Conservation (phyloP, 2,113 vertebrate genomes). For the Strix aluco region DNA sequence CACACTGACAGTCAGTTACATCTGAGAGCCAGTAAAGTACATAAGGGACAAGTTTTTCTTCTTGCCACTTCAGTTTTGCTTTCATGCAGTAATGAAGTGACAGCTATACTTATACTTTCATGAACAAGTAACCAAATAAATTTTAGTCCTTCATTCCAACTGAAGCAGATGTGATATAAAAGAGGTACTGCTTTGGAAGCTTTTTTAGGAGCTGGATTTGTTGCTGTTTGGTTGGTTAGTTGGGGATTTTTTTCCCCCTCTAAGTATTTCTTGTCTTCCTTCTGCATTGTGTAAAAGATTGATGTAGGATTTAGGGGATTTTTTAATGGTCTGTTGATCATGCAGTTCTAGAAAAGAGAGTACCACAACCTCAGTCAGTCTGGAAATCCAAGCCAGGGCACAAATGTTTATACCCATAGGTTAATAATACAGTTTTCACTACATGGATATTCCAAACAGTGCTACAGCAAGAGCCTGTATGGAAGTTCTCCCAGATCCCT, state of each 20-base stretch:
- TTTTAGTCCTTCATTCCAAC: not conserved
- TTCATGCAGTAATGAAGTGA: not conserved
- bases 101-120: not conserved
- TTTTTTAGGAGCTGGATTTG: fast-evolving
- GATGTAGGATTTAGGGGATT: not conserved
- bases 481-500: not conserved
- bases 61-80: not conserved
- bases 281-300: not conserved
- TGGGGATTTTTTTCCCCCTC: fast-evolving
- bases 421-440: not conserved
- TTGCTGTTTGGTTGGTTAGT: not conserved
- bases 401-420: not conserved
- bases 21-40: not conserved
- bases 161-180: not conserved
- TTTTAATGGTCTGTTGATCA: not conserved
- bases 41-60: not conserved
- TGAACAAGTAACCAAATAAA: not conserved
- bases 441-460: not conserved
- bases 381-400: not conserved
- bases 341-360: not conserved
- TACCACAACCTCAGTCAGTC: not conserved
- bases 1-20: not conserved
- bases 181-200: not conserved
- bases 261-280: not conserved
- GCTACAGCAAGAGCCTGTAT: not conserved